A percentile compares a stretch with the other conserved stretches of the same genome.
Evolutionary conservation across 1,140 invertebrate genomes (phyloP).

Genomic region (Hycleus phaleratus): DNA sequence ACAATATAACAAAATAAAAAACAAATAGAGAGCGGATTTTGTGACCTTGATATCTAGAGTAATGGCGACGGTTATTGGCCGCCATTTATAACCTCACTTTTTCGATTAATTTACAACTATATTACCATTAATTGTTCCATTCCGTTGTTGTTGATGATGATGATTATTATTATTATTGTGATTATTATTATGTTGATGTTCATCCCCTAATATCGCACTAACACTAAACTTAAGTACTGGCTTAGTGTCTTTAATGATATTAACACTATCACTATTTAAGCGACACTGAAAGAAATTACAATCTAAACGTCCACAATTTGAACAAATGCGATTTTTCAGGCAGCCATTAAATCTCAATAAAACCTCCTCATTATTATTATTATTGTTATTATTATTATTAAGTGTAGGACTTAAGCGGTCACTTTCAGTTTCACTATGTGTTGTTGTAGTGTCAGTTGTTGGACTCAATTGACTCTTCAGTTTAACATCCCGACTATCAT

Average conservation of each 20-base stretch:
- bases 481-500: conserved; percentile 9
- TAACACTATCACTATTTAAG: conserved; percentile 27
- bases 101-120: background rate
- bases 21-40: too few relatives aligned
- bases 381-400: background rate
- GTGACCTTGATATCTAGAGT: too few relatives aligned
- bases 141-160: conserved; percentile 23
- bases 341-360: conserved; percentile 34
- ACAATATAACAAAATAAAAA: too few relatives aligned
- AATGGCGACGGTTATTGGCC: too few relatives aligned
- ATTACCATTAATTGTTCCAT: conserved; percentile 11
- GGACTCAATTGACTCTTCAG: conserved; percentile 3
- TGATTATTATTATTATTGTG: too few relatives aligned
- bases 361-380: conserved; percentile 20
- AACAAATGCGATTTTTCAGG: conserved; percentile 34
- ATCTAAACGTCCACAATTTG: conserved; percentile 39
- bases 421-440: conserved; percentile 22
- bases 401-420: conserved; percentile 21
- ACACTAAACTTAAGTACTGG: conserved; percentile 88
- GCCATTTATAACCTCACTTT: background rate
- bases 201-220: conserved; percentile 73
- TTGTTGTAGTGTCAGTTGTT: conserved; percentile 15
- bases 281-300: conserved; percentile 39
- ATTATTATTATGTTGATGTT: conserved; percentile 23
- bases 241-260: conserved; percentile 45